These are phyloP conservation scores for Lasioglossum oenotherae DNA, from an alignment of 2,888 invertebrate genomes.

Conservation along the genomic window DNA sequence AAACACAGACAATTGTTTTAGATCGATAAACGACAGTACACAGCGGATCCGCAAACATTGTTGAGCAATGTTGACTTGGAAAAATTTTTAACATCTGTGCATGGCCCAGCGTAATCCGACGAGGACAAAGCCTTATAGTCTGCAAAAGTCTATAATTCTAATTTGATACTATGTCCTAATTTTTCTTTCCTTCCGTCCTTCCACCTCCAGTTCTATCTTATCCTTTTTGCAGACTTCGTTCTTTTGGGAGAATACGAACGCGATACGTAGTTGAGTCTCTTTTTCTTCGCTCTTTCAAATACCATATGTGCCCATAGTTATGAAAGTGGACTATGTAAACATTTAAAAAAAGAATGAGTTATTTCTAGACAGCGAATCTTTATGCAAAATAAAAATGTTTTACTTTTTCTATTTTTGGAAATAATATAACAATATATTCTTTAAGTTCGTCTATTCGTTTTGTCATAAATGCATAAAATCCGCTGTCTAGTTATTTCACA, in stretches of 20 bases:
- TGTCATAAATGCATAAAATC: too few species aligned
- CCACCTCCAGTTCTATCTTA: neutral
- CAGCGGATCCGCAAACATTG: slow-evolving; percentile 72
- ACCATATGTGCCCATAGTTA: too few species aligned
- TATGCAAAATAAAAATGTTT: too few species aligned
- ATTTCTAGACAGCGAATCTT: too few species aligned
- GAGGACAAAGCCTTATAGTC: neutral
- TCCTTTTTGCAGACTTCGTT: neutral
- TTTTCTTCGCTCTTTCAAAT: neutral
- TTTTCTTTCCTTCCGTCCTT: neutral
- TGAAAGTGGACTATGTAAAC: too few species aligned
- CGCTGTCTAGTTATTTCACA: too few species aligned
- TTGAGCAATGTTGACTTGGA: slow-evolving; percentile 76
- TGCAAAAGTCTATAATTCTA: neutral
- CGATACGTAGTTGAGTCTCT: neutral
- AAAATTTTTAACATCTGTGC: slow-evolving; percentile 76
- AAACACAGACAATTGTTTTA: slow-evolving; percentile 42
- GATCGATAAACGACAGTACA: slow-evolving; percentile 71
- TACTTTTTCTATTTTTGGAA: too few species aligned
- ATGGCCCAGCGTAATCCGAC: slow-evolving; percentile 72
- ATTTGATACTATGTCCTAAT: neutral
- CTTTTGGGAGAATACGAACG: neutral
- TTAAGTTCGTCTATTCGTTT: too few species aligned
- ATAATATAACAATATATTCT: too few species aligned
- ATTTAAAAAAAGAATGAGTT: too few species aligned